Conservation (phyloP, 1,140 invertebrate genomes). For the Hyposmocoma kahamanoa region DNA sequence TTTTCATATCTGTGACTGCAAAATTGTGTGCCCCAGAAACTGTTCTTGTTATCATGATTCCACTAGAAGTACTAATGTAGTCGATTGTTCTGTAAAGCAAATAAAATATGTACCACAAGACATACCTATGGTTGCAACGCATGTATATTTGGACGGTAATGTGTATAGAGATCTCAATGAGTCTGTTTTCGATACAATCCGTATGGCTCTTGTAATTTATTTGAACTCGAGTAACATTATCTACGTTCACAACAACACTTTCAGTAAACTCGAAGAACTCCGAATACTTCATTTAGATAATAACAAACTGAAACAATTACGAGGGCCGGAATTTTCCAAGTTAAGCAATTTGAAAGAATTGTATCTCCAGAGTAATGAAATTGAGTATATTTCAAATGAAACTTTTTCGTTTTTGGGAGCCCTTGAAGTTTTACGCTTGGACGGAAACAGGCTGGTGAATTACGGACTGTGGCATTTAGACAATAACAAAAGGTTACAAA, state of each 20-base stretch:
- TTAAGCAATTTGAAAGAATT: slow-evolving; percentile 86
- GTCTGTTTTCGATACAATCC: slow-evolving; percentile 88
- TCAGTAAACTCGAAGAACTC: slow-evolving; percentile 85
- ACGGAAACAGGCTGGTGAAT: slow-evolving; percentile 86
- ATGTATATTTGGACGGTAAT: slow-evolving; percentile 91
- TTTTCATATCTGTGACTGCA: slow-evolving; percentile 90
- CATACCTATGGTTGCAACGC: slow-evolving; percentile 92
- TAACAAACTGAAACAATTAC: slow-evolving; percentile 84
- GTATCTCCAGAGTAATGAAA: slow-evolving; percentile 89
- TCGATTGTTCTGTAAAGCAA: slow-evolving; percentile 84
- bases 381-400: slow-evolving; percentile 84
- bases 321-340: slow-evolving; percentile 89
- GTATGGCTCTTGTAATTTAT: slow-evolving; percentile 87
- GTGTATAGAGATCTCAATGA: slow-evolving; percentile 83
- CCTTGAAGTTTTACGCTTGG: slow-evolving; percentile 86
- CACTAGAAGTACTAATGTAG: slow-evolving; percentile 89
- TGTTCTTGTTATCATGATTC: slow-evolving; percentile 92
- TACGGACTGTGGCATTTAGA: slow-evolving; percentile 87
- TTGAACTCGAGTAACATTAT: slow-evolving; percentile 88
- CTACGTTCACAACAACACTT: slow-evolving; percentile 89
- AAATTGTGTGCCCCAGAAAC: slow-evolving; percentile 88
- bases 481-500: slow-evolving; percentile 77
- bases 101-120: slow-evolving; percentile 80
- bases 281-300: slow-evolving; percentile 88
- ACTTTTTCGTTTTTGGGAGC: slow-evolving; percentile 85